A percentile compares a stretch with the other conserved stretches of the same genome.
Conservation (phyloP, 2,888 invertebrate species). For the Cryptosula pallasiana region DNA sequence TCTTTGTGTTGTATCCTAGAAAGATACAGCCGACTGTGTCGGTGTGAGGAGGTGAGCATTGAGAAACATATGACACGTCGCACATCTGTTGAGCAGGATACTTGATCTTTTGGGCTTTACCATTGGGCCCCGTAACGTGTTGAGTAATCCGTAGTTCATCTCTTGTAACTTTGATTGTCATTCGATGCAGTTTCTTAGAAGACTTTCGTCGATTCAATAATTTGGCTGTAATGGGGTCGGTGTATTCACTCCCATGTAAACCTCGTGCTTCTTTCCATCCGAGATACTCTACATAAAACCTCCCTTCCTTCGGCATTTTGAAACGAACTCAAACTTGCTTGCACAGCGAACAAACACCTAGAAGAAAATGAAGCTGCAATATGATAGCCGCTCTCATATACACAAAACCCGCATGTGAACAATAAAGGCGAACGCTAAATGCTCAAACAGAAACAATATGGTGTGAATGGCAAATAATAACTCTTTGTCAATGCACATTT, state of each 20-base stretch:
- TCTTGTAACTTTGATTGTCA: slow-evolving; percentile 59
- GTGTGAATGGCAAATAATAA: neutral
- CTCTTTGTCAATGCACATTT: no score
- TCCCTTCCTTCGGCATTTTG: slow-evolving; percentile 43
- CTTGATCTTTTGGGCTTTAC: slow-evolving; percentile 64
- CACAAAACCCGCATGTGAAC: neutral
- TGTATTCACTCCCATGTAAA: slow-evolving; percentile 73
- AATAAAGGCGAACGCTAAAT: neutral
- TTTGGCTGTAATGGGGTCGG: slow-evolving; percentile 76
- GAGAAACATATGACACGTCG: slow-evolving; percentile 70
- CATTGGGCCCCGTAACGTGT: slow-evolving; percentile 58
- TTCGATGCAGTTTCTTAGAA: slow-evolving; percentile 76
- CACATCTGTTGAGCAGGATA: slow-evolving; percentile 58
- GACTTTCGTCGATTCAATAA: slow-evolving; percentile 77
- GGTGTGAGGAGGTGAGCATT: slow-evolving; percentile 63
- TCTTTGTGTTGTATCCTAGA: slow-evolving; percentile 86
- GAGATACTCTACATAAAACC: slow-evolving; percentile 64
- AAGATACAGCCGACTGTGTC: slow-evolving; percentile 91
- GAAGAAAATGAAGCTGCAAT: neutral
- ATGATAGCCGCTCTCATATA: neutral
- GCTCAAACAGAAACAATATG: neutral
- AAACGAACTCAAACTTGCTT: neutral
- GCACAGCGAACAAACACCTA: neutral
- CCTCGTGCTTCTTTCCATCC: slow-evolving; percentile 92
- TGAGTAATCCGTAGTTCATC: slow-evolving; percentile 93